These are phyloP conservation scores for Pyralis farinalis DNA, from an alignment of 2,888 invertebrate species.

Conservation along the genomic window DNA sequence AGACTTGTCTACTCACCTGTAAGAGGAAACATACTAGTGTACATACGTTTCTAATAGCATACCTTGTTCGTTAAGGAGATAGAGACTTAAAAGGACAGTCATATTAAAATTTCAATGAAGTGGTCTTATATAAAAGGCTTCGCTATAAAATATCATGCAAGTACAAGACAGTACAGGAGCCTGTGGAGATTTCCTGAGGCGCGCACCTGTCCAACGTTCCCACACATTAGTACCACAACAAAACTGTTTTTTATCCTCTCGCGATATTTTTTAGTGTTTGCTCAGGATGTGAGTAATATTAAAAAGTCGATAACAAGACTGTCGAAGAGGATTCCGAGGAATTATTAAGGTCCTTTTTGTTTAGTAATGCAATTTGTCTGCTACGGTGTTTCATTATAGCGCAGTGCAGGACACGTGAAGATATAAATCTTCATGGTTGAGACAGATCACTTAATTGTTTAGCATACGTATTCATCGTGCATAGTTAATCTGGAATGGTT, in stretches of 20 bases:
- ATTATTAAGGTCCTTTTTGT: constrained; percentile 1
- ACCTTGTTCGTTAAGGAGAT: not conserved
- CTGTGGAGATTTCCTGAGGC: constrained; percentile 21
- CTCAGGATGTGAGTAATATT: constrained; percentile 18
- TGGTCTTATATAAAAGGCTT: constrained; percentile 7
- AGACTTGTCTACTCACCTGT: no score
- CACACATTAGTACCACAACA: constrained; percentile 16
- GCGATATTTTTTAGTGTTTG: constrained; percentile 18
- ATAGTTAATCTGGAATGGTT: no score
- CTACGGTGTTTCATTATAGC: not conserved
- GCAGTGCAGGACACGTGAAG: not conserved
- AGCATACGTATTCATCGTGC: no score
- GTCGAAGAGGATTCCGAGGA: constrained; percentile 2
- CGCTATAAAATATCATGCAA: constrained; percentile 14
- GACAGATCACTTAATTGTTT: not conserved
- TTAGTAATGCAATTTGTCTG: constrained; percentile 4
- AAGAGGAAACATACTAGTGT: no score
- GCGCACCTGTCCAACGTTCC: constrained; percentile 21
- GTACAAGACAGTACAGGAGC: constrained; percentile 14
- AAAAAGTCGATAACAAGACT: constrained; percentile 17
- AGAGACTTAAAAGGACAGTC: not conserved
- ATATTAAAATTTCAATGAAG: constrained; percentile 1
- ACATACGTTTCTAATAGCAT: not conserved
- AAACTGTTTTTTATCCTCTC: constrained; percentile 4
- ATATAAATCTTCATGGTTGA: not conserved